A percentile compares a stretch with the other conserved stretches of the same genome.
Evolutionary conservation across 2,113 vertebrate genomes (phyloP).

Genomic region (Scomber colias): DNA sequence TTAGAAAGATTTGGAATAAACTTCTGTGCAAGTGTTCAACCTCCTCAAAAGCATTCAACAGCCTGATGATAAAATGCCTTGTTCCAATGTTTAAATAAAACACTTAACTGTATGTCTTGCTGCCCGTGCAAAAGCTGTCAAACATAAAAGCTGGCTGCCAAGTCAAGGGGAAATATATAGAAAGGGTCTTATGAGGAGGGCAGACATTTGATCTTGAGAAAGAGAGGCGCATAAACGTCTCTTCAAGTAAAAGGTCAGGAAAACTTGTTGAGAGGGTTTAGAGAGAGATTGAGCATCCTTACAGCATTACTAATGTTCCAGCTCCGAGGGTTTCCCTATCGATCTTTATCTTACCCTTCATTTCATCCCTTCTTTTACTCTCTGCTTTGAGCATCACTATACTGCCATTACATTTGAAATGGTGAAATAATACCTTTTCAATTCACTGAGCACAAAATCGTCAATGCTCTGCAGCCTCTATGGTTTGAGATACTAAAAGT

Average conservation of each 20-base stretch:
- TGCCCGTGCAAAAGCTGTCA: slow-evolving; percentile 31
- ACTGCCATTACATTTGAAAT: slow-evolving; percentile 29
- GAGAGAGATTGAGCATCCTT: slow-evolving; percentile 50
- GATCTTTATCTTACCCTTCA: slow-evolving; percentile 33
- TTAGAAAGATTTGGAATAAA: not conserved
- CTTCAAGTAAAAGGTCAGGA: slow-evolving; percentile 75
- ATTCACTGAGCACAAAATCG: not conserved
- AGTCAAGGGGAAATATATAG: slow-evolving; percentile 34
- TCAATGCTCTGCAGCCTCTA: not conserved
- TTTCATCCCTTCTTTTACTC: slow-evolving; percentile 23
- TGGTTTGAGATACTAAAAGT: not conserved
- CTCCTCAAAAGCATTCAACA: not conserved
- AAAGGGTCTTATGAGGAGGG: slow-evolving; percentile 47
- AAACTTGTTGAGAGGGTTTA: slow-evolving; percentile 52
- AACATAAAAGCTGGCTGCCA: slow-evolving; percentile 53
- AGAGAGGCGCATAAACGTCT: slow-evolving; percentile 66
- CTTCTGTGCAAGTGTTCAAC: not conserved
- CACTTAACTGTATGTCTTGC: slow-evolving; percentile 20
- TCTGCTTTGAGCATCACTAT: slow-evolving; percentile 14
- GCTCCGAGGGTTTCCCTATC: slow-evolving; percentile 50
- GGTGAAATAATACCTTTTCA: slow-evolving; percentile 28
- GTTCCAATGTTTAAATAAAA: slow-evolving; percentile 24
- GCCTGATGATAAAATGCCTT: not conserved
- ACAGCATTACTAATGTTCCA: slow-evolving; percentile 59
- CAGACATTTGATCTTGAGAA: slow-evolving; percentile 68